Conservation (phyloP, 2,797 vertebrate genomes). For the Sebastes diploproa region DNA sequence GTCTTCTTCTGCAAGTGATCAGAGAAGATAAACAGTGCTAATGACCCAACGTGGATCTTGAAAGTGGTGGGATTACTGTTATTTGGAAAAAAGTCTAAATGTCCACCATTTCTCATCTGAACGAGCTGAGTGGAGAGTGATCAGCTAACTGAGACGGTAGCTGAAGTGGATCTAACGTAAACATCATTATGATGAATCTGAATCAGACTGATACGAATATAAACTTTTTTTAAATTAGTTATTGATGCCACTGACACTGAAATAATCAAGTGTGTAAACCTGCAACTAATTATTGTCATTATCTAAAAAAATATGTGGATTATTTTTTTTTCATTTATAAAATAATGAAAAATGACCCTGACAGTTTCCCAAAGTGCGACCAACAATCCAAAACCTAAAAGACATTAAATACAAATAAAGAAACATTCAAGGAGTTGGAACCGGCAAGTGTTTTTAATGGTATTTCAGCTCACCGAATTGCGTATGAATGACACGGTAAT, state of each 20-base stretch:
- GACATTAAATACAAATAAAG: background rate
- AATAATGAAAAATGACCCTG: background rate
- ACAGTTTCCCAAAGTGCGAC: background rate
- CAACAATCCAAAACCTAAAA: background rate
- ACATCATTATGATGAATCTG: background rate
- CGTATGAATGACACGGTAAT: too few species aligned
- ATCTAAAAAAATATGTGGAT: background rate
- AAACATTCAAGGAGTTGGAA: background rate
- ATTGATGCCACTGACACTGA: background rate
- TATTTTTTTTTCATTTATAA: background rate
- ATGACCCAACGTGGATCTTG: constrained; percentile 4
- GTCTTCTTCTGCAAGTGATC: constrained; percentile 18
- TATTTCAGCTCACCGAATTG: background rate
- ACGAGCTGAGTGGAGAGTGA: constrained; percentile 36
- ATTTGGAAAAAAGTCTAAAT: constrained; percentile 8
- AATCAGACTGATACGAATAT: background rate
- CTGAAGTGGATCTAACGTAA: background rate
- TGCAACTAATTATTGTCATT: background rate
- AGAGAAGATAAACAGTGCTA: constrained; percentile 35
- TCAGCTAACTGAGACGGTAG: constrained; percentile 14
- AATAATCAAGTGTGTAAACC: background rate
- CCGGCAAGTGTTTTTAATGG: rapidly evolving
- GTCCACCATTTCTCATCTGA: constrained; percentile 21
- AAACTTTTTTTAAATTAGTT: background rate
- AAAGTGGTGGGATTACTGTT: constrained; percentile 41